A percentile compares a stretch with the other conserved stretches of the same genome.
These are phyloP conservation scores for Eupelmus urozonus DNA, from an alignment of 2,888 invertebrate species.

Conservation along the genomic window DNA sequence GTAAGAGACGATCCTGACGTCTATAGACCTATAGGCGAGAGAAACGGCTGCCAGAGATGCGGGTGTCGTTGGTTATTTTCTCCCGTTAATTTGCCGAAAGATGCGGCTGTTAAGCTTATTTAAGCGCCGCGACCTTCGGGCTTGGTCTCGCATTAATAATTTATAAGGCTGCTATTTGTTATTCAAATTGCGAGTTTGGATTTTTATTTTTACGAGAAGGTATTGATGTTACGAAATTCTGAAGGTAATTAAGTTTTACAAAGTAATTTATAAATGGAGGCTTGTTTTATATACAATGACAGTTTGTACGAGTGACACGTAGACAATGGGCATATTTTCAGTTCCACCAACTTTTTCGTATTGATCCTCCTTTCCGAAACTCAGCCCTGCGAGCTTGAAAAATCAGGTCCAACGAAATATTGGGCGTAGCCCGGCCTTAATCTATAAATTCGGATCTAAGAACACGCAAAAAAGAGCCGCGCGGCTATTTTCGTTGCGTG, in stretches of 20 bases:
- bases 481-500: constrained; percentile 41
- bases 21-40: too few relatives aligned
- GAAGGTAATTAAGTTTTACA: too few relatives aligned
- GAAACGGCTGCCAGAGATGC: too few relatives aligned
- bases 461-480: constrained; percentile 21
- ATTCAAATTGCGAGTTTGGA: background rate
- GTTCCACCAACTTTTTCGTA: too few relatives aligned
- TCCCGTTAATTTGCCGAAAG: background rate
- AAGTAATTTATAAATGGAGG: too few relatives aligned
- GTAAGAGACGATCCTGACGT: background rate
- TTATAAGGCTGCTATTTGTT: background rate
- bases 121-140: background rate
- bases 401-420: background rate
- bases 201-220: background rate
- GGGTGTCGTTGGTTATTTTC: background rate
- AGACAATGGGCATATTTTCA: too few relatives aligned
- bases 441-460: constrained; percentile 34
- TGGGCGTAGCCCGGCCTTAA: constrained; percentile 14
- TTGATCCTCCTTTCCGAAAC: too few relatives aligned
- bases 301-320: too few relatives aligned
- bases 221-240: too few relatives aligned
- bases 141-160: background rate
- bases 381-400: too few relatives aligned
- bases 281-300: too few relatives aligned
- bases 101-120: background rate